Base-by-base conservation (phyloP, 2,888 invertebrate species). In the Rambutsinella grinnellia region DNA sequence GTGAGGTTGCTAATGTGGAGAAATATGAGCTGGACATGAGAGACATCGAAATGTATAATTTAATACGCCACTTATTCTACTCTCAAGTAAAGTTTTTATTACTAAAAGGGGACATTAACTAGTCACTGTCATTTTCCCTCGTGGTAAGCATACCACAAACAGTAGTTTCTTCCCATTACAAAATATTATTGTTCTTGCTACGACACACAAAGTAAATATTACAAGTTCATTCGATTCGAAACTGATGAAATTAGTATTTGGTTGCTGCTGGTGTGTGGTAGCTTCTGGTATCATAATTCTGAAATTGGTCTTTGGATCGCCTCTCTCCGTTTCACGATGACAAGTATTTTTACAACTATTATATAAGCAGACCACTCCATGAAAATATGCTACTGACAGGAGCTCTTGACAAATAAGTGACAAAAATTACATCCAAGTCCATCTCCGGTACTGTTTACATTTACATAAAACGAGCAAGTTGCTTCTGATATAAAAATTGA, bases 361-460 rank as follows among this genome's bases (percentile, higher is more conserved):
- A n/a, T n/a, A n/a, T n/a, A n/a, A n/a, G n/a, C n/a, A n/a, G n/a
- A n/a, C n/a, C n/a, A n/a, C n/a, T n/a, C n/a, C n/a, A n/a, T n/a
- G n/a, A n/a, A n/a, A n/a, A n/a, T n/a, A n/a, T n/a, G n/a, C n/a
- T n/a, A n/a, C 63, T 58, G 72, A 65, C 71, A 71, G 72, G 49
- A 72, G 72, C 65, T 65, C 72, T 72, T 72, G 72, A 72, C 72
- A 72, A 72, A 72, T 72, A 72, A 72, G 72, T 72, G 65, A 72
- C 72, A 65, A 72, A 72, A 72, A 49, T 36, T 36, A 36, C 13
- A 36, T 8, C 36, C 36, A n/a, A n/a, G n/a, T n/a, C n/a, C n/a
- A n/a, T n/a, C n/a, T n/a, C n/a, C n/a, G n/a, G n/a, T n/a, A n/a
- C 36, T 36, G 13, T 36, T 17, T 57, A 44, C 26, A 19, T 24